phyloP scores from a whole-genome alignment of 2,113 vertebrate species.

The Dryoscopus gambensis region DNA sequence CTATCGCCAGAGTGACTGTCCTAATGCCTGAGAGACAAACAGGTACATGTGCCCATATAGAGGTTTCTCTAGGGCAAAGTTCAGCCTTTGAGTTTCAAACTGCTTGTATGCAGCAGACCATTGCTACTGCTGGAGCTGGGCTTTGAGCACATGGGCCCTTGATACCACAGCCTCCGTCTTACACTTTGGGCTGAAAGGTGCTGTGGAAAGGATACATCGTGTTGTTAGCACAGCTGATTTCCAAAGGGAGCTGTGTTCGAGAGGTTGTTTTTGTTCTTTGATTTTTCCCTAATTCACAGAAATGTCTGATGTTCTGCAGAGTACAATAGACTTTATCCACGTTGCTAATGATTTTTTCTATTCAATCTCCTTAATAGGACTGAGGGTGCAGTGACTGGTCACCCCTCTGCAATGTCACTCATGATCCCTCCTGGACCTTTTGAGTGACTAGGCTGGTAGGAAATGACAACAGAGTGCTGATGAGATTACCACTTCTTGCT shows the following conservation, averaged over 20 bases:
- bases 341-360: not conserved
- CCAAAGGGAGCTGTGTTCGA: not conserved
- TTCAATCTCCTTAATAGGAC: not conserved
- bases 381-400: not conserved
- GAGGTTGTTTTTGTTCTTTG: not conserved
- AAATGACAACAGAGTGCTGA: conserved; percentile 18
- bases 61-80: not conserved
- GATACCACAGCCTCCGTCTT: not conserved
- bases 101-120: not conserved
- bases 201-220: not conserved
- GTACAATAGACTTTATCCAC: not conserved
- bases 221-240: not conserved
- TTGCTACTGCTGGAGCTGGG: not conserved
- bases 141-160: not conserved
- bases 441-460: conserved; percentile 3
- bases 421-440: not conserved
- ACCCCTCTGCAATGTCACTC: not conserved
- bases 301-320: not conserved
- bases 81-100: not conserved
- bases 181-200: not conserved
- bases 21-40: not conserved
- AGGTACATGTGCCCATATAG: not conserved
- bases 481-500: conserved; percentile 10
- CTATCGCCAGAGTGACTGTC: not conserved
- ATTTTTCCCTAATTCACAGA: not conserved